Percentiles rank a stretch among this genome's conserved stretches.
These are phyloP conservation scores for Aegithalos caudatus DNA, from an alignment of 2,113 vertebrate species.

Conservation along the genomic window DNA sequence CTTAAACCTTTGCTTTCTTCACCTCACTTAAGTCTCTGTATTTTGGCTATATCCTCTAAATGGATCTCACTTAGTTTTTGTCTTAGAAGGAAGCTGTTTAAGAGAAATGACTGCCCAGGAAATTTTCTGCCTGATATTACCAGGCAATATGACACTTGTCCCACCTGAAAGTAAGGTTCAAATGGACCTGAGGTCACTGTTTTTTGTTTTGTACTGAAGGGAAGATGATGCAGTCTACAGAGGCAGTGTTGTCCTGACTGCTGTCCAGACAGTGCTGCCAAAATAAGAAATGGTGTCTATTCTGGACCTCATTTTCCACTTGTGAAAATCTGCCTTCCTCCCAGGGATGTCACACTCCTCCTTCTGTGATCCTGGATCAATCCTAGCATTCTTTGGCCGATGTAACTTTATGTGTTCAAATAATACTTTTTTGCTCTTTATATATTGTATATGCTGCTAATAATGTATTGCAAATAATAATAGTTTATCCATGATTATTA, in stretches of 20 bases:
- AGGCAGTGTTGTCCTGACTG: not conserved
- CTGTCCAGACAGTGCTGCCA: not conserved
- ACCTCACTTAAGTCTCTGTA: not conserved
- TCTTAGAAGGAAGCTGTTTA: not conserved
- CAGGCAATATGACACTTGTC: not conserved
- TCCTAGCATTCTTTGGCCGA: not conserved
- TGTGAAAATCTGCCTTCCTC: not conserved
- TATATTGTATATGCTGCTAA: not conserved
- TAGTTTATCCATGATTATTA: not conserved
- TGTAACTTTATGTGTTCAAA: not conserved
- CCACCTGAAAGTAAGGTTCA: not conserved
- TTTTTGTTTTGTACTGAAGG: not conserved
- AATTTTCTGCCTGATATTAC: not conserved
- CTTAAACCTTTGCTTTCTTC: not conserved
- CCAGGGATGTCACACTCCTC: not conserved
- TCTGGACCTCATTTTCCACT: not conserved
- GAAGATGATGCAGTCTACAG: not conserved
- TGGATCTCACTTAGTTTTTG: not conserved
- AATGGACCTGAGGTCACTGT: not conserved
- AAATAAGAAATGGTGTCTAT: not conserved
- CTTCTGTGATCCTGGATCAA: not conserved
- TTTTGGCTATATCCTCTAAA: not conserved
- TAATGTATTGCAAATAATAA: not conserved
- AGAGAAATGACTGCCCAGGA: not conserved
- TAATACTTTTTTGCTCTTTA: not conserved